A percentile compares a stretch with the other conserved stretches of the same genome.
Conservation (phyloP, 1,140 invertebrate genomes). For the Drosophila pectinifera region DNA sequence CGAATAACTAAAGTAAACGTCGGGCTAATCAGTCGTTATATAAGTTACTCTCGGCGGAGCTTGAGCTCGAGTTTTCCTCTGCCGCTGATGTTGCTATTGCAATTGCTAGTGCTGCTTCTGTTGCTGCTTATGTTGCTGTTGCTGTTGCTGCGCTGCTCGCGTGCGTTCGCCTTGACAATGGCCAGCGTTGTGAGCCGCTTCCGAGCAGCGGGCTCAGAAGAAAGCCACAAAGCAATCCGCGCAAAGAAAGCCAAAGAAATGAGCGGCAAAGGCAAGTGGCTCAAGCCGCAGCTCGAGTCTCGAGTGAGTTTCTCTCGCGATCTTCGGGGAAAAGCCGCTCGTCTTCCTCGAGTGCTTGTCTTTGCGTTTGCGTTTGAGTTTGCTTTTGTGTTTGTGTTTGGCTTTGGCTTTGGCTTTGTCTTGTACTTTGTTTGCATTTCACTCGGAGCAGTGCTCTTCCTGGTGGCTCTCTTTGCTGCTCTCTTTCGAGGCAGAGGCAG, state of each 20-base stretch:
- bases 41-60: constrained; percentile 76
- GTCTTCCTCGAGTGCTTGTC: constrained; percentile 34
- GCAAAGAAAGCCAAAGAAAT: constrained; percentile 82
- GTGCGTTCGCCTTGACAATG: constrained; percentile 84
- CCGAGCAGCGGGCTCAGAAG: constrained; percentile 53
- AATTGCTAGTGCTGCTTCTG: constrained; percentile 17
- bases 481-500: constrained; percentile 22
- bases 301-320: constrained; percentile 42
- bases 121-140: constrained; percentile 47
- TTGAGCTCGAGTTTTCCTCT: constrained; percentile 56
- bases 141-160: constrained; percentile 56
- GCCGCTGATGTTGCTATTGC: constrained; percentile 47
- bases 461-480: constrained; percentile 26
- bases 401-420: constrained; percentile 21
- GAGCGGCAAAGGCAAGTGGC: constrained; percentile 66
- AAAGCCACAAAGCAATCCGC: constrained; percentile 70
- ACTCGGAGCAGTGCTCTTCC: constrained; percentile 26
- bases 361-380: constrained; percentile 10
- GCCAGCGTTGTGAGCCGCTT: constrained; percentile 76
- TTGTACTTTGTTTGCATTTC: constrained; percentile 39
- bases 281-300: constrained; percentile 45
- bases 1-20: constrained; percentile 84
- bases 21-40: constrained; percentile 84
- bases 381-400: constrained; percentile 6
- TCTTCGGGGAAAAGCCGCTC: constrained; percentile 27